Evolutionary conservation across 2,888 invertebrate genomes (phyloP), one percentile per base, ranked within the genome.

Genomic region (Osedax fenrisi): DNA sequence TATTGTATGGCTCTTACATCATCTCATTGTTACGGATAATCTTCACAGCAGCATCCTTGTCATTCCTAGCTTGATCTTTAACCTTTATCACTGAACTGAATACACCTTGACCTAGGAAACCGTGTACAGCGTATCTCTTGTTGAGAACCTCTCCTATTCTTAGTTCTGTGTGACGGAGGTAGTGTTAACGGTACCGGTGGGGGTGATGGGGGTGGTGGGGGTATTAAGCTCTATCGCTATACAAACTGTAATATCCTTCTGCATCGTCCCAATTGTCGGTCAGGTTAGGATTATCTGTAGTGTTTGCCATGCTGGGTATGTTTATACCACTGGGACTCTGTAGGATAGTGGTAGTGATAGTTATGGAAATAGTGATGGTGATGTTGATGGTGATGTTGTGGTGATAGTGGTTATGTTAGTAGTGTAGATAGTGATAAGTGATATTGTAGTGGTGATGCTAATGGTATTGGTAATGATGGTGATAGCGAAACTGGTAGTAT

Each of bases 251-350:
- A 84, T 99, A 99, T 59, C 98, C 98, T 86, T 99, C 98, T 0
- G 95, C 92, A 85, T 99, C 98, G 82, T 99, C 98, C 97, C 97
- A 99, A 84, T 98, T 98, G 84, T 99, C 98, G 0, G 92, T 94
- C 62, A 98, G 87, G 69, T 92, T 91, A 0, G 95, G 94, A 85
- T 92, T 91, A 83, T 94, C 94, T 76, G 85, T 85, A 21, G 83
- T 85, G 56, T 79, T 80, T 41, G 41, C 41, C 27, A 56, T 76
- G 23, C 76, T 75, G 27, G 76, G 71, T 22, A 23, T 70, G 76
- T 78, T 74, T 78, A 71, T 59, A 78, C 80, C 21, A 5, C 80
- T 24, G 3, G 83, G 82, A 76, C 83, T 83, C 82, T 83, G 80
- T 23, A 78, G 78, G 3, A 76, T 10, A 66, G 41, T 41, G 41